phyloP scores from a whole-genome alignment of 1,140 invertebrate genomes.

The Meteorus sp. region DNA sequence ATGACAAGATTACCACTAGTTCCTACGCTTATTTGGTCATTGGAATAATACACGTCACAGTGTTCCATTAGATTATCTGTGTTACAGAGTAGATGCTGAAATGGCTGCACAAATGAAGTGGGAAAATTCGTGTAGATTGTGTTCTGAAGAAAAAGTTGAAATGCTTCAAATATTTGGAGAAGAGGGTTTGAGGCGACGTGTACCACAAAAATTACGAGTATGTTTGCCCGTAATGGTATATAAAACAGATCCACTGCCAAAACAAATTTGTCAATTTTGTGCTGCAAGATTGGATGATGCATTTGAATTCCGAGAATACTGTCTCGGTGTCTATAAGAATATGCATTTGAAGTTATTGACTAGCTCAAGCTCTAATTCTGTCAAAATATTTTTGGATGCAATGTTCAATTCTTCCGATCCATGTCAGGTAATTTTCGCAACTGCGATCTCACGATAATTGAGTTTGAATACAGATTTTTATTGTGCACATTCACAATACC shows the following conservation, averaged over 20 bases:
- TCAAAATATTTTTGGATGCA: constrained; percentile 44
- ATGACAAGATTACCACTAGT: no score
- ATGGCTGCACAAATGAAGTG: constrained; percentile 35
- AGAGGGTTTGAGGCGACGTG: constrained; percentile 42
- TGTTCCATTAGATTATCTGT: background rate
- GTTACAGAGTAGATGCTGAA: background rate
- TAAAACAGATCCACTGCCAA: constrained; percentile 48
- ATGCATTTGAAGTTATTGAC: constrained; percentile 42
- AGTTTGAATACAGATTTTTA: no score
- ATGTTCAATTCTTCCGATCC: constrained; percentile 48
- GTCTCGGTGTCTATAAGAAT: constrained; percentile 43
- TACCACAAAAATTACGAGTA: constrained; percentile 44
- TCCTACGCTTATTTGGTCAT: no score
- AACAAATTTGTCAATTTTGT: constrained; percentile 51
- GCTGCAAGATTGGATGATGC: constrained; percentile 46
- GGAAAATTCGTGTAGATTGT: constrained; percentile 46
- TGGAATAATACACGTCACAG: no score
- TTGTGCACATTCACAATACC: no score
- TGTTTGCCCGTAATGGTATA: constrained; percentile 47
- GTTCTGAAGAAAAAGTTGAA: constrained; percentile 43
- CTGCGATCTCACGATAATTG: no score
- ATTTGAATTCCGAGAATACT: constrained; percentile 46
- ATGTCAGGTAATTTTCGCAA: constrained; percentile 47
- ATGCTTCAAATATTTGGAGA: constrained; percentile 48
- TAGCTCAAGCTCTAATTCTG: constrained; percentile 33